Conservation (phyloP, 2,797 vertebrate species). For the Dicrostonyx torquatus region DNA sequence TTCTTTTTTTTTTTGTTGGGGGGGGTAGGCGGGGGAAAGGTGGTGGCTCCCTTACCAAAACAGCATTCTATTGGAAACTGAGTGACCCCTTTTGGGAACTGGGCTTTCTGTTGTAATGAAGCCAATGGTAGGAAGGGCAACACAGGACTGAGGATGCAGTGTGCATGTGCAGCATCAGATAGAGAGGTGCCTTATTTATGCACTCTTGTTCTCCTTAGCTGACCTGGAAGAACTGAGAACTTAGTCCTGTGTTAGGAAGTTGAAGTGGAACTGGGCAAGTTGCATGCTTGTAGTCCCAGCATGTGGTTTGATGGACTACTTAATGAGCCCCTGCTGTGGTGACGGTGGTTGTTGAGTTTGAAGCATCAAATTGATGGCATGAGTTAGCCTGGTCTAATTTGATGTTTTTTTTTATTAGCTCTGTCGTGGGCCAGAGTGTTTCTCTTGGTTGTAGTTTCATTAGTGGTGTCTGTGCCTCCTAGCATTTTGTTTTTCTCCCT, state of each 20-base stretch:
- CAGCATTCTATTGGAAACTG: background rate
- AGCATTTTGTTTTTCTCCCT: background rate
- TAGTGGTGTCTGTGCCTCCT: background rate
- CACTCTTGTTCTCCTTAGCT: background rate
- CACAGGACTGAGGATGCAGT: background rate
- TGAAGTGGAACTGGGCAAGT: background rate
- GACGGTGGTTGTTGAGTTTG: background rate
- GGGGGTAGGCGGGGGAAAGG: too few species aligned
- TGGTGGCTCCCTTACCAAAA: background rate
- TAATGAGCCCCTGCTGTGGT: too few species aligned
- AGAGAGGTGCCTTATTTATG: background rate
- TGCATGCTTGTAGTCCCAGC: background rate
- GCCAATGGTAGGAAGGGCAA: background rate
- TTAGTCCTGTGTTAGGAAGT: background rate
- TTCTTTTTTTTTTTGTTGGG: background rate
- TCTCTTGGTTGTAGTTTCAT: background rate
- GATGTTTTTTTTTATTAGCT: background rate
- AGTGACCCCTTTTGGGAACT: background rate
- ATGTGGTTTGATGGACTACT: background rate
- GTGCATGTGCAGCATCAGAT: background rate
- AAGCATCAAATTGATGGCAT: background rate
- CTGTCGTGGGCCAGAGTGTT: background rate
- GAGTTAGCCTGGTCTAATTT: background rate
- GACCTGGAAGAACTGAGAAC: background rate
- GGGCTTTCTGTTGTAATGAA: background rate